A percentile compares a stretch with the other conserved stretches of the same genome.
Conservation (phyloP, 30 jellyfish, hydroid and myxozoan species). For the Clytia hemisphaerica region DNA sequence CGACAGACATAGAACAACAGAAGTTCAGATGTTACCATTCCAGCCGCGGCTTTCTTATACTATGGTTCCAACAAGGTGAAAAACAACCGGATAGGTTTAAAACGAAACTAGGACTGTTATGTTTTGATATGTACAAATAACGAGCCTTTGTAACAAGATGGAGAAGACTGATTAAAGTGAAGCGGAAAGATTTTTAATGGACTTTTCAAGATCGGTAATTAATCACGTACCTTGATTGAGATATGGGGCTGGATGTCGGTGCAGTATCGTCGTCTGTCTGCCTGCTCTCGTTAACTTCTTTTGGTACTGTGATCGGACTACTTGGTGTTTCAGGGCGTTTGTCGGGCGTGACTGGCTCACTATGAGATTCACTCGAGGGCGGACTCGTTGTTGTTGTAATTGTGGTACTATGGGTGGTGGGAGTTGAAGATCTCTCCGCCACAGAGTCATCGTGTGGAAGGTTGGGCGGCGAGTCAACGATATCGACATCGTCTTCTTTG, state of each 20-base stretch:
- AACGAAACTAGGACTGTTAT: too few relatives aligned
- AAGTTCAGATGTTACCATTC: too few relatives aligned
- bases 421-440: constrained; percentile 9
- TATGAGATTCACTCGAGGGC: neutral
- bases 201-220: too few relatives aligned
- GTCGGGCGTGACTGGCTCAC: neutral
- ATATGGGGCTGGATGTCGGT: constrained; percentile 12
- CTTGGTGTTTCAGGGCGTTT: constrained; percentile 13
- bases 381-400: constrained; percentile 1
- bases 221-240: constrained; percentile 30
- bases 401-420: constrained; percentile 17
- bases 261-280: neutral
- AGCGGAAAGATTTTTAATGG: too few relatives aligned
- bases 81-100: too few relatives aligned
- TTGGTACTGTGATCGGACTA: constrained; percentile 15
- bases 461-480: neutral
- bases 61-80: too few relatives aligned
- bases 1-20: too few relatives aligned
- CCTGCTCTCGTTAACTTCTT: neutral
- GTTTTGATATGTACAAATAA: too few relatives aligned
- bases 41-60: too few relatives aligned
- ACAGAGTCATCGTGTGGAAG: neutral
- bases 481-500: constrained; percentile 27
- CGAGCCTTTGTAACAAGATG: too few relatives aligned
- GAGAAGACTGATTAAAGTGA: too few relatives aligned